Conservation (phyloP, 2,797 vertebrate genomes). For the Pteronotus mesoamericanus region DNA sequence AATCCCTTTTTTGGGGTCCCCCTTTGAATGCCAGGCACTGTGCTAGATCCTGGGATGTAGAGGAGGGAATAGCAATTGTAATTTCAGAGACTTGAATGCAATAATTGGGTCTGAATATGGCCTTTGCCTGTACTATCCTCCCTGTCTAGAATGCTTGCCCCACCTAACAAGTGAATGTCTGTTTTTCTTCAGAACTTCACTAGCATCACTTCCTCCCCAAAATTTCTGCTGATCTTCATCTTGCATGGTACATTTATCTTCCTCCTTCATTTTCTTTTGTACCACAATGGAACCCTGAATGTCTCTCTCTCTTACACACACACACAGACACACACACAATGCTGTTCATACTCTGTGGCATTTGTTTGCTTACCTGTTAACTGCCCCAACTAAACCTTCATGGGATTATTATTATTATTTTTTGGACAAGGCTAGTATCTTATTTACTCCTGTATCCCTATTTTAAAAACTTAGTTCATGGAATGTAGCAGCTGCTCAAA, state of each 20-base stretch:
- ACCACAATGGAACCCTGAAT: background rate
- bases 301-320: background rate
- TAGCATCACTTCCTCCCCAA: background rate
- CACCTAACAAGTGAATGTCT: background rate
- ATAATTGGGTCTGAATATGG: background rate
- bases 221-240: background rate
- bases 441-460: slow-evolving; percentile 14
- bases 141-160: background rate
- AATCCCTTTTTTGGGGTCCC: background rate
- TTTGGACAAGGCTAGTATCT: slow-evolving; percentile 7
- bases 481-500: background rate
- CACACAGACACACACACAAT: background rate
- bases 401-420: background rate
- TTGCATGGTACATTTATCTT: background rate
- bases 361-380: background rate
- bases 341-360: background rate
- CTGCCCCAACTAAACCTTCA: background rate
- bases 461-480: slow-evolving; percentile 8
- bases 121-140: background rate
- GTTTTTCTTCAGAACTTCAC: background rate
- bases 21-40: background rate
- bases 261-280: background rate
- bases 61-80: background rate
- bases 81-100: background rate
- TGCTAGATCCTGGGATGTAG: background rate